phyloP scores from a whole-genome alignment of 2,888 invertebrate species.

The Drosophila affinis region DNA sequence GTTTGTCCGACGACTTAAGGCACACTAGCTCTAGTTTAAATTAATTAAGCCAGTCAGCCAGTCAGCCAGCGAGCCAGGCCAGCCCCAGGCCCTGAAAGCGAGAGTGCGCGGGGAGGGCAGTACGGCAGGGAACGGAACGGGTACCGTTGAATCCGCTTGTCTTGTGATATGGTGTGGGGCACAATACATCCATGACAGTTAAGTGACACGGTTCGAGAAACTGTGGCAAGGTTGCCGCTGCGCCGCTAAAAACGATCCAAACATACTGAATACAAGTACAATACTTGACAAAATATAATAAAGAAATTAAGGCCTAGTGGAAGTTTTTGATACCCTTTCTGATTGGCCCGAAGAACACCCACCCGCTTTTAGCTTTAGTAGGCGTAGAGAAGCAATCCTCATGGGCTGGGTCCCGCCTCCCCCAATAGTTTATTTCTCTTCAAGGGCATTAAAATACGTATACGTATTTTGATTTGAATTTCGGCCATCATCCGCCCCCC shows the following conservation, averaged over 20 bases:
- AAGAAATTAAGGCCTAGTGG: neutral
- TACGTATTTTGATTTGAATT: neutral
- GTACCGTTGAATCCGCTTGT: slow-evolving; percentile 1
- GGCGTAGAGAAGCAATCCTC: too few species aligned
- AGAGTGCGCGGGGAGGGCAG: slow-evolving; percentile 47
- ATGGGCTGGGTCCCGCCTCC: too few species aligned
- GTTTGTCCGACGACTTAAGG: slow-evolving; percentile 51
- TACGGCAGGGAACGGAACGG: neutral
- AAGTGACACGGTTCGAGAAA: slow-evolving; percentile 45
- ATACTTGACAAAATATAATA: neutral
- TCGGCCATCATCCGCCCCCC: slow-evolving; percentile 8
- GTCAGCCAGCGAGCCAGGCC: neutral
- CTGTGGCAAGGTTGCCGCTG: slow-evolving; percentile 57
- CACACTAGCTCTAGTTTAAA: slow-evolving; percentile 56
- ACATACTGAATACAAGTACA: neutral
- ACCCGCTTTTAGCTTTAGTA: too few species aligned
- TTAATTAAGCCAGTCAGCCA: slow-evolving; percentile 59
- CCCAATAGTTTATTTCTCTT: too few species aligned
- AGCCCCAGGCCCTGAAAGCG: slow-evolving; percentile 60
- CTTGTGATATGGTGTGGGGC: neutral
- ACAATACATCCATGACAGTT: slow-evolving; percentile 21
- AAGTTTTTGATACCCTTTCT: neutral
- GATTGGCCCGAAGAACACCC: neutral
- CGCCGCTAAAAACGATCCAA: slow-evolving; percentile 11
- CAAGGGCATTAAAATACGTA: too few species aligned